A percentile compares a stretch with the other conserved stretches of the same genome.
phyloP scores from a whole-genome alignment of 2,797 vertebrate genomes.

The Fistularia tabacaria region DNA sequence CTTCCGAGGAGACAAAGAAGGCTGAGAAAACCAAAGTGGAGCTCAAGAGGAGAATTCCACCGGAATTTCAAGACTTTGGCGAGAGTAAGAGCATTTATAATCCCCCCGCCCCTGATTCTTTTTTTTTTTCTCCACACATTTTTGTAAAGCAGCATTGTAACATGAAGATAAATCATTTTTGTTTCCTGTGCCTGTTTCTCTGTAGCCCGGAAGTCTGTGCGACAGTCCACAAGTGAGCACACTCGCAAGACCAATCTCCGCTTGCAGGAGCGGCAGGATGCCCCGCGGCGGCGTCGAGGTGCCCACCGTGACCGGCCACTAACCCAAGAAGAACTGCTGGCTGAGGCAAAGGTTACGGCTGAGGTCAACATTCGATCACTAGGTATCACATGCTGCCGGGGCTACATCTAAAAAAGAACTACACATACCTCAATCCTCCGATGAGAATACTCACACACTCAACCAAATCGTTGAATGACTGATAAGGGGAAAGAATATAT shows the following conservation, averaged over 20 bases:
- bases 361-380: constrained; percentile 91
- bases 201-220: constrained; percentile 89
- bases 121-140: neutral
- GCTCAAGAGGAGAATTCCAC: constrained; percentile 70
- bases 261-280: constrained; percentile 89
- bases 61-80: constrained; percentile 81
- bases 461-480: too few relatives aligned
- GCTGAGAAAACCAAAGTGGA: constrained; percentile 81
- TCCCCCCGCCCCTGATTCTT: neutral
- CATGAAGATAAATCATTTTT: neutral
- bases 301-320: constrained; percentile 84
- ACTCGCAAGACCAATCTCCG: constrained; percentile 91
- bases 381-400: constrained; percentile 64
- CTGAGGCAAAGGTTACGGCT: constrained; percentile 89
- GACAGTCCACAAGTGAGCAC: constrained; percentile 93
- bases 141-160: neutral
- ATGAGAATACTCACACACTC: too few relatives aligned
- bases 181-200: neutral
- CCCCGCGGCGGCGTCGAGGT: constrained; percentile 84
- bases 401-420: neutral
- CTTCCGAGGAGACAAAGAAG: constrained; percentile 71
- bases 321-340: constrained; percentile 91
- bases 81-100: constrained; percentile 74
- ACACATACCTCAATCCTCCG: neutral
- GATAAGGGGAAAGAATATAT: too few relatives aligned